A percentile compares a stretch with the other conserved stretches of the same genome.
These are phyloP conservation scores for Datnioides undecimradiatus DNA, from an alignment of 2,113 vertebrate genomes.

Conservation along the genomic window DNA sequence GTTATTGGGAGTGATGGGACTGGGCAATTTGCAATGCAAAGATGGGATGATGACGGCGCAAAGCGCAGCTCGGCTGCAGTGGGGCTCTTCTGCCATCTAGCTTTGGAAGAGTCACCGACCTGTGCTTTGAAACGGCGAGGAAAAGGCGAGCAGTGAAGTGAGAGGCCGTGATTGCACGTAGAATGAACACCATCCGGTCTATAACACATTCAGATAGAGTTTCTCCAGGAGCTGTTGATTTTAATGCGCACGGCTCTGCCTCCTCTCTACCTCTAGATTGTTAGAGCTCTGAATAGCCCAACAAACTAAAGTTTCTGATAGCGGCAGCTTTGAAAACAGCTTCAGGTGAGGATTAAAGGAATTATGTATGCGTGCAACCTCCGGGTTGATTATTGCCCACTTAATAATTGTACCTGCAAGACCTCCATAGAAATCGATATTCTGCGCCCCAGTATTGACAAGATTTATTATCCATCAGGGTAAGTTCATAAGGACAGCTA, in stretches of 20 bases:
- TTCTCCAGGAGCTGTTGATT: conserved; percentile 11
- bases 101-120: conserved; percentile 73
- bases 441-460: conserved; percentile 19
- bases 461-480: conserved; percentile 67
- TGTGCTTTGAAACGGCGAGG: conserved; percentile 36
- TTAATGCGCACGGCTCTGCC: neutral
- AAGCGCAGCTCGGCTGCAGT: conserved; percentile 64
- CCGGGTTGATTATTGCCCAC: conserved; percentile 38
- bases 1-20: conserved; percentile 70
- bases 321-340: conserved; percentile 5
- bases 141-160: conserved; percentile 4
- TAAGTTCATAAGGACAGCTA: conserved; percentile 35
- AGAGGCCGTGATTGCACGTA: conserved; percentile 41
- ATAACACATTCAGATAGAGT: conserved; percentile 19
- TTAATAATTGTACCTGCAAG: conserved; percentile 57
- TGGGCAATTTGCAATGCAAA: conserved; percentile 77
- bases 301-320: conserved; percentile 17
- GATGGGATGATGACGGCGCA: conserved; percentile 72
- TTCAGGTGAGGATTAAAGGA: conserved; percentile 31
- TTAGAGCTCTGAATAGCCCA: neutral
- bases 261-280: neutral
- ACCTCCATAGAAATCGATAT: conserved; percentile 70
- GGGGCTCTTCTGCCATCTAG: conserved; percentile 83
- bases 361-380: conserved; percentile 17
- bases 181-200: conserved; percentile 15